Percentiles rank a stretch among this genome's conserved stretches.
Evolutionary conservation across 2,113 vertebrate species (phyloP).

Genomic region (Mus pahari): DNA sequence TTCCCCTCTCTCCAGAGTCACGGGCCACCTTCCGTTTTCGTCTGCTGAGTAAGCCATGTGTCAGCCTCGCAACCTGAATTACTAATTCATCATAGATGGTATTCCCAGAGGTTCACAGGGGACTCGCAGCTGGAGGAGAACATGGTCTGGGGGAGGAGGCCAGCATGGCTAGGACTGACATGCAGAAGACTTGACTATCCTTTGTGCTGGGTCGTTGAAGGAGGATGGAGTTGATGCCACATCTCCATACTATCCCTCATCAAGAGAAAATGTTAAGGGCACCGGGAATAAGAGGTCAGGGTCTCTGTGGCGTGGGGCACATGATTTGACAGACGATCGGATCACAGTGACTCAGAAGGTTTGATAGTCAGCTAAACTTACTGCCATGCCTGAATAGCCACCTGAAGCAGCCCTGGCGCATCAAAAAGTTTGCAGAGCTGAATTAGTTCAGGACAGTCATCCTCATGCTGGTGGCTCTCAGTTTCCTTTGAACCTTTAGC

Average conservation of each 20-base stretch:
- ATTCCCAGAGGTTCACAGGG: neutral
- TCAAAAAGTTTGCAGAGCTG: neutral
- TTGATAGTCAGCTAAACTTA: neutral
- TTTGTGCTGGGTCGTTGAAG: neutral
- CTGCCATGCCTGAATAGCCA: neutral
- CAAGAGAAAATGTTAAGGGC: neutral
- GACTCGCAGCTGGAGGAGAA: neutral
- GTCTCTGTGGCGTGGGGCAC: neutral
- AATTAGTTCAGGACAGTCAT: neutral
- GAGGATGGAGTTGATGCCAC: neutral
- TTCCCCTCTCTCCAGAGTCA: neutral
- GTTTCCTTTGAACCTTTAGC: neutral
- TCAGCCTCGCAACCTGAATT: neutral
- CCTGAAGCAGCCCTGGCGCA: neutral
- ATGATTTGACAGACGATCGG: neutral
- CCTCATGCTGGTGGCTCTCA: neutral
- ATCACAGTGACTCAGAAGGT: neutral
- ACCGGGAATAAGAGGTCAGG: neutral
- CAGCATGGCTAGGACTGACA: neutral
- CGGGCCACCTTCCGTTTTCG: neutral
- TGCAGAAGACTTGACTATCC: neutral
- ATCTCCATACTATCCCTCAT: too few relatives aligned
- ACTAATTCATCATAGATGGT: neutral
- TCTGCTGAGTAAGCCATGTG: conserved; percentile 14
- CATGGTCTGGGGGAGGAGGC: neutral